These are phyloP conservation scores for Sesamia nonagrioides DNA, from an alignment of 1,140 invertebrate species.

Conservation along the genomic window DNA sequence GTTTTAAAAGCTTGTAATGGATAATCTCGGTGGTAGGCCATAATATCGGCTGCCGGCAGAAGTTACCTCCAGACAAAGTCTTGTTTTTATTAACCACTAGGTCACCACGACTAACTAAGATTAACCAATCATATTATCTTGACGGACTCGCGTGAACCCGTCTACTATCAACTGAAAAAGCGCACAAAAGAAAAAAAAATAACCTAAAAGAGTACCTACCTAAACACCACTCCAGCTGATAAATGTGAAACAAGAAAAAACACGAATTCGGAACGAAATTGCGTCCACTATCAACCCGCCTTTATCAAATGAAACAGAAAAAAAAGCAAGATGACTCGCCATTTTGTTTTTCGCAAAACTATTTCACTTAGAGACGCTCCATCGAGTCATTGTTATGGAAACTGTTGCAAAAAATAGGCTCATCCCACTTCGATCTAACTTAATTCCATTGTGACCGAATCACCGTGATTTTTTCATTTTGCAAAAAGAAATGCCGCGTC, in stretches of 20 bases:
- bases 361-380: constrained; percentile 17
- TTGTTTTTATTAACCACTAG: no score
- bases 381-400: constrained; percentile 25
- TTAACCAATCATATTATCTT: background rate
- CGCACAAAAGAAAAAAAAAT: background rate
- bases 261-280: constrained; percentile 19
- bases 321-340: constrained; percentile 9
- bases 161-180: background rate
- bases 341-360: constrained; percentile 38
- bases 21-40: no score
- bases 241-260: constrained; percentile 21
- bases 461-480: constrained; percentile 36
- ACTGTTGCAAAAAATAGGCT: background rate
- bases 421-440: constrained; percentile 12
- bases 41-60: no score
- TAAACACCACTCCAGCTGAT: background rate
- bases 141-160: background rate
- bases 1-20: no score
- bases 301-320: constrained; percentile 18
- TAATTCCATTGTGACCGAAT: constrained; percentile 38
- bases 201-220: background rate
- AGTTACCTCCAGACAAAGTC: no score
- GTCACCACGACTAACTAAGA: background rate
- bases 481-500: constrained; percentile 23
- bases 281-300: constrained; percentile 9